Base-by-base conservation (phyloP, 2,113 vertebrate genomes). In the Misgurnus anguillicaudatus region DNA sequence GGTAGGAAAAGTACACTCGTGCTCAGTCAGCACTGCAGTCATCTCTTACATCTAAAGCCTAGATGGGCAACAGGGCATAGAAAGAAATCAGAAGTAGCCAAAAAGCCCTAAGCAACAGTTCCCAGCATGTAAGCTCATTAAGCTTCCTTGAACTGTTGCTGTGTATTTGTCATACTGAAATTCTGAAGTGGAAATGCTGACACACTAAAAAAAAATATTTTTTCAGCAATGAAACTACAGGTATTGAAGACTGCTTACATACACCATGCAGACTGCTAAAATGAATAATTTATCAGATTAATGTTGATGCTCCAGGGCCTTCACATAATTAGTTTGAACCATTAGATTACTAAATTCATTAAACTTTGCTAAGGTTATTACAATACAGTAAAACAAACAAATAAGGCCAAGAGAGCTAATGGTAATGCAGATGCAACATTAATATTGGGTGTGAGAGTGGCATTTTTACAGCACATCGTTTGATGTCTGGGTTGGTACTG, bases 221-320 rank as follows among this genome's bases (percentile, higher is more conserved):
- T 17, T 7, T 14, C 36, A 67, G n/a, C 31, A 67, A 57, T 75
- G 64, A 74, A 70, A 72, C 10, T 51, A 80, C 47, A 74, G 75
- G 1, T 68, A 87, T 82, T 69, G 39, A 82, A 66, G 77, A 82
- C 86, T 86, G 82, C 83, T 83, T 80, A 81, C 73, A 70, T 83
- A 85, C 77, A 75, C 74, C 84, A 31, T 31, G 24, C 24, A 85
- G 82, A 38, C 84, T 75, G 84, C 75, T 85, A 65, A 72, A 68
- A 89, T 92, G 67, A 89, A 91, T 91, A 87, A 89, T 91, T 91
- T 81, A 91, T 83, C 69, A 78, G 67, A 77, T 85, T 73, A 78
- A 72, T 89, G 90, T 90, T 90, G 87, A 89, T 89, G 90, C 90
- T 89, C 79, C 85, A 80, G 91, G 4, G 90, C 87, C 82, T 80